Evolutionary conservation across 2,113 vertebrate genomes (phyloP).

Genomic region (Eptesicus fuscus): DNA sequence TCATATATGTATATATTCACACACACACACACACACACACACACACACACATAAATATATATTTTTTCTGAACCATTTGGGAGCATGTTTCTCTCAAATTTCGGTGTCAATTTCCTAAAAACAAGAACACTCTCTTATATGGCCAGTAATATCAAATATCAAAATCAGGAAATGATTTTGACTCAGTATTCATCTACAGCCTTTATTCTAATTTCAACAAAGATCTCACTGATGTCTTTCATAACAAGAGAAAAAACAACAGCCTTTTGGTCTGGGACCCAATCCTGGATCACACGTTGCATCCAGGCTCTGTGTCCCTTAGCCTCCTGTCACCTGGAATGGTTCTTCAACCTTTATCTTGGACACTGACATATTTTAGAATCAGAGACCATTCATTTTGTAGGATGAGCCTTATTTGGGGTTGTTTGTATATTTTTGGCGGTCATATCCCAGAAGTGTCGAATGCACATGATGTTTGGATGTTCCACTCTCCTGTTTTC

Average conservation of each 20-base stretch:
- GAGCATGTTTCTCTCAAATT: background rate
- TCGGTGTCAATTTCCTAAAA: background rate
- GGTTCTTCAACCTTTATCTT: background rate
- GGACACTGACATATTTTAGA: background rate
- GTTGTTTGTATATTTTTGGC: background rate
- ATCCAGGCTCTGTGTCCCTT: background rate
- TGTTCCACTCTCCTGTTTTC: background rate
- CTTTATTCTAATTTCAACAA: background rate
- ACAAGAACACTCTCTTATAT: background rate
- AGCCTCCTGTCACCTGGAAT: background rate
- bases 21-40: background rate
- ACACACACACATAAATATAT: background rate
- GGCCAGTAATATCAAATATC: background rate
- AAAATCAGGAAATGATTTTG: background rate
- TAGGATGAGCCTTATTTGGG: background rate
- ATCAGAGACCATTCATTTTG: background rate
- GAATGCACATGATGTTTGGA: rapidly evolving
- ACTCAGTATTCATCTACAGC: background rate
- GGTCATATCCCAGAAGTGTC: rapidly evolving
- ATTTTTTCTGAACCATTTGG: background rate
- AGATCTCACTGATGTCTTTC: background rate
- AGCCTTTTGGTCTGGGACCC: background rate
- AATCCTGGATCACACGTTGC: background rate
- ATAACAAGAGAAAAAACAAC: background rate
- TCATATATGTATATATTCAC: background rate